These are phyloP conservation scores for Chamaetylas fuelleborni DNA, from an alignment of 2,113 vertebrate genomes.

Conservation along the genomic window DNA sequence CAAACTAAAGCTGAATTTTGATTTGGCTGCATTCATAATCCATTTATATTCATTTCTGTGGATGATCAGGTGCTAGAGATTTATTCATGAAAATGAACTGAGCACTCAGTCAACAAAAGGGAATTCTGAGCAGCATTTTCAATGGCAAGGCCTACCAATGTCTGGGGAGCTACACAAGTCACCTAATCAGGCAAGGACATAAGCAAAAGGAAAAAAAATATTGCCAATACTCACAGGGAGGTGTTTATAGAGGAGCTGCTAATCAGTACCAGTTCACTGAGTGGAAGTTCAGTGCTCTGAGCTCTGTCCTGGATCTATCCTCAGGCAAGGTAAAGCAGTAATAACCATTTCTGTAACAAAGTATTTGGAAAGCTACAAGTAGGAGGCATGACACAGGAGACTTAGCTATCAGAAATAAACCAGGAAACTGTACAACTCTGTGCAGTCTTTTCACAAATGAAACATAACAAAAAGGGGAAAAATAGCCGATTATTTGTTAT, in stretches of 20 bases:
- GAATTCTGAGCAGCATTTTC: constrained; percentile 28
- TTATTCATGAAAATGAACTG: constrained; percentile 12
- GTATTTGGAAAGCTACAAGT: background rate
- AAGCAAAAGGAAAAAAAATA: background rate
- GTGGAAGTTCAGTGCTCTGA: background rate
- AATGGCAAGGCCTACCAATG: background rate
- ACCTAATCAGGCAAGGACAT: background rate
- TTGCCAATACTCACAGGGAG: background rate
- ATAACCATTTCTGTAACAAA: background rate
- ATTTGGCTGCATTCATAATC: constrained; percentile 44
- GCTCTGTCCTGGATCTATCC: background rate
- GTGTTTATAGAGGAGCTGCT: background rate
- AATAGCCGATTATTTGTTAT: background rate
- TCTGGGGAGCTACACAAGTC: background rate
- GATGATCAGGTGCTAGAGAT: constrained; percentile 3
- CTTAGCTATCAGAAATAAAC: background rate
- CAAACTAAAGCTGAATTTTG: constrained; percentile 1
- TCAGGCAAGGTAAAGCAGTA: background rate
- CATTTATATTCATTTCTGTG: constrained; percentile 35
- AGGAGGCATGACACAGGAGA: background rate
- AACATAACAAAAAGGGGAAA: rapidly evolving
- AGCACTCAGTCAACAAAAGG: constrained; percentile 4
- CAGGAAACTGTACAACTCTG: background rate
- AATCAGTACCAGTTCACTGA: background rate
- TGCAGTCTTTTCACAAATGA: background rate